Evolutionary conservation across 2,797 vertebrate species (phyloP), one percentile per base, ranked within the genome.

Genomic region (Philypnodon macrostomus): DNA sequence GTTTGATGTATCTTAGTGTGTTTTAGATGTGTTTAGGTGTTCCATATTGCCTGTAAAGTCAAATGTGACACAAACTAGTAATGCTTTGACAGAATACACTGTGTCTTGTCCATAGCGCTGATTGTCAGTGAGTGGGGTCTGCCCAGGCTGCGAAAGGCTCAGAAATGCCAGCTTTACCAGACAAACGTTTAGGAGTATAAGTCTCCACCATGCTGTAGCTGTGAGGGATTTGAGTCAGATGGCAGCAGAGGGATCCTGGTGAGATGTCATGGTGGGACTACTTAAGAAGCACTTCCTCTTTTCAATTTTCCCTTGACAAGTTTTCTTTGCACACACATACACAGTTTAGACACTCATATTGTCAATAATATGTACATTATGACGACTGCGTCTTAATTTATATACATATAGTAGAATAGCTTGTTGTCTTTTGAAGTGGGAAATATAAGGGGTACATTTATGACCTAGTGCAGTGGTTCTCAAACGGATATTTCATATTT

Each of bases 201-300:
- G 58, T 66, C 45, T 17, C 60, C 52, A 74, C 42, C 13, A 16
- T 1, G 26, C 1, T 55, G 5, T 62, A 15, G 67, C 68, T 78
- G 50, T 38, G 51, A 53, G 63, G 78, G 77, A 75, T 83, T 83
- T 80, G 15, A 72, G 70, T 82, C 68, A 62, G 41, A 70, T 54
- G 57, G 55, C 15, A 21, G 61, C 59, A 47, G 54, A 69, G 59
- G 61, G 53, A 71, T 64, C 61, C 69, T 60, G 58, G 59, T 63
- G 77, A 59, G 61, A 80, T 75, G 65, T 77, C 73, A 68, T 65
- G 70, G 51, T 53, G 65, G 57, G 66, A 40, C 38, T 38, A 45
- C 48, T 75, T 77, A 73, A 75, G 56, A 68, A 47, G 29, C 50
- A 23, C 58, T 63, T 54, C 59, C 47, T 65, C 14, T 45, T 30